Conservation (phyloP, 1,140 invertebrate species). For the Aleiodes sp. region DNA sequence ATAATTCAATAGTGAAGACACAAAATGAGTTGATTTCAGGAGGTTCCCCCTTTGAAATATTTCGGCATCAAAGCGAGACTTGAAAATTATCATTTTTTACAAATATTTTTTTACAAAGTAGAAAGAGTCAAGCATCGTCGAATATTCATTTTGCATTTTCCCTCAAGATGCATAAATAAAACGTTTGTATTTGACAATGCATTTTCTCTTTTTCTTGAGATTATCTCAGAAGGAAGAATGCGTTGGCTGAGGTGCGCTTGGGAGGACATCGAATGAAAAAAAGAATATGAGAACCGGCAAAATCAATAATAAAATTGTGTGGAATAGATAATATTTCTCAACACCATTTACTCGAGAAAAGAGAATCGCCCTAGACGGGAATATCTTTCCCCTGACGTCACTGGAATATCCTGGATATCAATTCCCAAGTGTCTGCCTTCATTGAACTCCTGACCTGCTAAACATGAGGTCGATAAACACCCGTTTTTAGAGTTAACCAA, state of each 20-base stretch:
- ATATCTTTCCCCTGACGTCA: not conserved
- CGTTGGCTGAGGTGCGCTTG: too few relatives aligned
- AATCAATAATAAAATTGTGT: not conserved
- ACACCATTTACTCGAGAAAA: not conserved
- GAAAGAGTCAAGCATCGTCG: too few relatives aligned
- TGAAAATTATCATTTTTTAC: too few relatives aligned
- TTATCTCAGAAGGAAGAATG: too few relatives aligned
- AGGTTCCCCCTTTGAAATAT: too few relatives aligned
- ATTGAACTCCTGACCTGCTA: conserved; percentile 22
- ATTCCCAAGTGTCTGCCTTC: not conserved
- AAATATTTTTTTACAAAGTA: too few relatives aligned
- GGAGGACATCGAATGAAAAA: not conserved
- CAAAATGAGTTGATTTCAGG: too few relatives aligned
- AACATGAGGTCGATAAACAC: conserved; percentile 6
- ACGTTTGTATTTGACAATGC: too few relatives aligned
- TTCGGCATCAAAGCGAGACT: not conserved
- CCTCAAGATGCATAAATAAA: too few relatives aligned
- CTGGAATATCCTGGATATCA: not conserved
- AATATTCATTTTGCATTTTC: too few relatives aligned
- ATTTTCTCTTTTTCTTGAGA: too few relatives aligned
- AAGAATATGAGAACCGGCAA: not conserved
- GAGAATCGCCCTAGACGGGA: not conserved
- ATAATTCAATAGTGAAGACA: too few relatives aligned
- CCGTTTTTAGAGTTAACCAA: not conserved
- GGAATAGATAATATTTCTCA: not conserved